A percentile compares a stretch with the other conserved stretches of the same genome.
phyloP scores from a whole-genome alignment of 2,797 vertebrate genomes.

The Chlorospingus semifuscus region DNA sequence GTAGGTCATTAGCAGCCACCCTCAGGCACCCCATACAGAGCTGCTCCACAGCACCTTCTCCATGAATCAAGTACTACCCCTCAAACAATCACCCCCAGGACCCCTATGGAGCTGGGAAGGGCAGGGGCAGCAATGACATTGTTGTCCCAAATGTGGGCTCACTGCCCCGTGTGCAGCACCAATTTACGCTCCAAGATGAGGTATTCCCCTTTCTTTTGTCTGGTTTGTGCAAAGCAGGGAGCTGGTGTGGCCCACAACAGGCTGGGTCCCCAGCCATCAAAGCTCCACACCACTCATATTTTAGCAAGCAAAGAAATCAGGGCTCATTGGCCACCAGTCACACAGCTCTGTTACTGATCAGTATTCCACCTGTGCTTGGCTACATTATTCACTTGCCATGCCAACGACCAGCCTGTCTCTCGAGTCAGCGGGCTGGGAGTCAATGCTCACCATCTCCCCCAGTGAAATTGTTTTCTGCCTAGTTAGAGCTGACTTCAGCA shows the following conservation, averaged over 20 bases:
- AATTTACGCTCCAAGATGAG: neutral
- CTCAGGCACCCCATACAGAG: neutral
- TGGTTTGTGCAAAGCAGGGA: neutral
- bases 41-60: neutral
- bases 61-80: neutral
- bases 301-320: neutral
- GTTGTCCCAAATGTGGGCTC: neutral
- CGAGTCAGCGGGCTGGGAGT: neutral
- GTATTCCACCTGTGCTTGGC: neutral
- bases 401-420: neutral
- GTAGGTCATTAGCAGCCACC: neutral
- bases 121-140: neutral
- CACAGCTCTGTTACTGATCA: neutral
- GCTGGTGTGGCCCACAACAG: neutral
- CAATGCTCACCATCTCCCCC: fast-evolving
- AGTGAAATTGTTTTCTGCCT: fast-evolving
- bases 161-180: fast-evolving
- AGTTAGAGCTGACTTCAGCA: neutral
- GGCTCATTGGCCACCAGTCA: neutral
- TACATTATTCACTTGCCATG: no score
- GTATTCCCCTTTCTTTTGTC: neutral
- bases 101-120: neutral
- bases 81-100: neutral
- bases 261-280: fast-evolving
- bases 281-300: no score